A percentile compares a stretch with the other conserved stretches of the same genome.
phyloP scores from a whole-genome alignment of 1,140 invertebrate genomes.

The Trichomalopsis sarcophagae region DNA sequence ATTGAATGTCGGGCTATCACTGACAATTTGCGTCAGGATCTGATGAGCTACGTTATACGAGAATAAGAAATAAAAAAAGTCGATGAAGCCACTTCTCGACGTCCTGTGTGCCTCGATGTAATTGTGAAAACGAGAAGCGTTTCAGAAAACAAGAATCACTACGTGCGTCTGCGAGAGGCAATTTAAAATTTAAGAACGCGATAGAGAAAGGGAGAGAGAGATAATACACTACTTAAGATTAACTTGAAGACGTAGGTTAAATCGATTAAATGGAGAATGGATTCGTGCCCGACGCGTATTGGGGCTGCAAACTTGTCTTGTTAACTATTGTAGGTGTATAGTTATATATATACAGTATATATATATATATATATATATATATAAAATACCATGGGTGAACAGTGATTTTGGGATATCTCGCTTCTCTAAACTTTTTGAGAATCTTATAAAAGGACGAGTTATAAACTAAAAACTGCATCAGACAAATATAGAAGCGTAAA shows the following conservation, averaged over 20 bases:
- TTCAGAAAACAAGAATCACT: slow-evolving; percentile 30
- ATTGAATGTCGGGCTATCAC: slow-evolving; percentile 10
- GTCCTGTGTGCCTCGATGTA: slow-evolving; percentile 49
- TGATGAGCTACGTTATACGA: slow-evolving; percentile 19
- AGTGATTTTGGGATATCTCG: slow-evolving; percentile 63
- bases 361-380: slow-evolving; percentile 54
- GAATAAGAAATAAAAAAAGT: slow-evolving; percentile 36
- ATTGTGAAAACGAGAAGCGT: slow-evolving; percentile 35
- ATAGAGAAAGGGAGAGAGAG: slow-evolving; percentile 25
- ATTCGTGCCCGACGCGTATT: slow-evolving; percentile 56
- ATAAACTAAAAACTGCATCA: no score
- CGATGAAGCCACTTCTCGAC: slow-evolving; percentile 52
- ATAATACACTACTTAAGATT: slow-evolving; percentile 61
- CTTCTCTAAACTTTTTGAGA: slow-evolving; percentile 36
- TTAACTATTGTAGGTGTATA: slow-evolving; percentile 73
- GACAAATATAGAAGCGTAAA: neutral
- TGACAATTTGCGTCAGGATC: slow-evolving; percentile 2
- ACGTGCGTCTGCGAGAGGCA: slow-evolving; percentile 32
- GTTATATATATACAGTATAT: slow-evolving; percentile 56
- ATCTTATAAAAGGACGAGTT: neutral
- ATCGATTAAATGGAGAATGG: slow-evolving; percentile 55
- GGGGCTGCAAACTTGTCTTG: slow-evolving; percentile 67
- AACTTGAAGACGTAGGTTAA: slow-evolving; percentile 63
- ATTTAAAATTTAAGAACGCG: slow-evolving; percentile 36
- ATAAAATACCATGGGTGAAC: slow-evolving; percentile 64